Conservation (phyloP, 1,140 invertebrate genomes). For the Chironomus tepperi region DNA sequence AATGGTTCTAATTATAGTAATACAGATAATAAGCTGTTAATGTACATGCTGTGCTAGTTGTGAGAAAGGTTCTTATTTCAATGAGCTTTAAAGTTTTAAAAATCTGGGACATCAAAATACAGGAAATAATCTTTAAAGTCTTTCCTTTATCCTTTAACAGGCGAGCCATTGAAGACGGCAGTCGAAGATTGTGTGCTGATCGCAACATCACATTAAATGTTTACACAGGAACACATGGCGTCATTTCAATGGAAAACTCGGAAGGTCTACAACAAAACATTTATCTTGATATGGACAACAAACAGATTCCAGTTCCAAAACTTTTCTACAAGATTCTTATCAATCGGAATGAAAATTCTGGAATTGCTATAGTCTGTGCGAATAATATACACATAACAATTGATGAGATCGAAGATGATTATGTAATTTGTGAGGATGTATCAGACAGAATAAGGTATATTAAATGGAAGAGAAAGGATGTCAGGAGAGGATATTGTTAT, state of each 20-base stretch:
- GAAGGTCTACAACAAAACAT: slow-evolving; percentile 41
- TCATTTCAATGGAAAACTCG: slow-evolving; percentile 43
- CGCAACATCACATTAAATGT: slow-evolving; percentile 42
- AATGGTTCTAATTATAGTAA: too few species aligned
- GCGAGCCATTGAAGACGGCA: slow-evolving; percentile 41
- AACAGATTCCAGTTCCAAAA: slow-evolving; percentile 45
- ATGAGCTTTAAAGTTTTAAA: too few species aligned
- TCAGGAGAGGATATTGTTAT: slow-evolving; percentile 52
- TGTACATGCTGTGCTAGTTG: too few species aligned
- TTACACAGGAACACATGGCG: slow-evolving; percentile 50
- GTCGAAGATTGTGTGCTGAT: slow-evolving; percentile 38
- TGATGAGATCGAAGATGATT: slow-evolving; percentile 37
- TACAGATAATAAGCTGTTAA: too few species aligned
- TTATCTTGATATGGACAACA: slow-evolving; percentile 41
- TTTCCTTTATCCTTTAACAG: slow-evolving; percentile 33
- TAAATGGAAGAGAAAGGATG: slow-evolving; percentile 42
- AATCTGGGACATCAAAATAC: too few species aligned
- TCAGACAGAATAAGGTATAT: slow-evolving; percentile 43
- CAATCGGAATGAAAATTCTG: slow-evolving; percentile 40
- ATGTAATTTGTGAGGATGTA: slow-evolving; percentile 46
- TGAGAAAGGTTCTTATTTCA: too few species aligned
- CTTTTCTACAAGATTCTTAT: slow-evolving; percentile 52
- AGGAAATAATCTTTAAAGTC: not conserved
- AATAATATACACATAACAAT: slow-evolving; percentile 49
- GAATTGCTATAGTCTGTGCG: slow-evolving; percentile 47